Evolutionary conservation across 92 coral and sea anemone genomes (phyloP).

Genomic region (Scolanthus callimorphus): DNA sequence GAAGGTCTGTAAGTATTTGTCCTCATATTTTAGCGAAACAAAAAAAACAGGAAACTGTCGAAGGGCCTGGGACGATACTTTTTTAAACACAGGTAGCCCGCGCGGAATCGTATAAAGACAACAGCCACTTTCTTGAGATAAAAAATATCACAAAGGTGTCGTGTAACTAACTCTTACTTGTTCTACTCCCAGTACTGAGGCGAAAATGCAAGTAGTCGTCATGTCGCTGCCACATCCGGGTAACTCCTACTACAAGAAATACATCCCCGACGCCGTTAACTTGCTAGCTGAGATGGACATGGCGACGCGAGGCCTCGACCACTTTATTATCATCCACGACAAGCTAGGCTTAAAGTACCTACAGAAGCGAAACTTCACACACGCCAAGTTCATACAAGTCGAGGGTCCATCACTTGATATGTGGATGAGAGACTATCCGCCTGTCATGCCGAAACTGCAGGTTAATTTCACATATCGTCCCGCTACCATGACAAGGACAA

Average conservation of each 20-base stretch:
- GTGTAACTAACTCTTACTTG: too few species aligned
- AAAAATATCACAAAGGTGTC: too few species aligned
- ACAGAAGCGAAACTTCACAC: conserved; percentile 22
- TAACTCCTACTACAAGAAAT: conserved; percentile 29
- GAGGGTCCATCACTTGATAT: conserved; percentile 23
- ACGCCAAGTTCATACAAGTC: conserved; percentile 46
- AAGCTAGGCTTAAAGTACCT: conserved; percentile 33
- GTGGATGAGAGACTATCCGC: conserved; percentile 75
- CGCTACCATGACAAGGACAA: conserved; percentile 24
- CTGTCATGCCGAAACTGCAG: conserved; percentile 52
- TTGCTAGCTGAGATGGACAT: conserved; percentile 52
- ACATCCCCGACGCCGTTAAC: conserved; percentile 33
- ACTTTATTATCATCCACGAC: conserved; percentile 54
- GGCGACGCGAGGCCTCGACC: conserved; percentile 50
- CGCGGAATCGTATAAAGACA: too few species aligned
- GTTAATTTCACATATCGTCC: conserved; percentile 50
- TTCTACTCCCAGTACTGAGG: conserved; percentile 8
- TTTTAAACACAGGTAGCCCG: too few species aligned
- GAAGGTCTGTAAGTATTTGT: too few species aligned
- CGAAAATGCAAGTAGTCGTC: conserved; percentile 48
- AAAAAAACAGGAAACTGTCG: too few species aligned
- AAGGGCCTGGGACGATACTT: too few species aligned
- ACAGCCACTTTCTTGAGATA: too few species aligned
- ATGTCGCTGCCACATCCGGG: conserved; percentile 47
- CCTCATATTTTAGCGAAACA: too few species aligned